These are phyloP conservation scores for Nephotettix cincticeps DNA, from an alignment of 1,140 invertebrate genomes.

Conservation along the genomic window DNA sequence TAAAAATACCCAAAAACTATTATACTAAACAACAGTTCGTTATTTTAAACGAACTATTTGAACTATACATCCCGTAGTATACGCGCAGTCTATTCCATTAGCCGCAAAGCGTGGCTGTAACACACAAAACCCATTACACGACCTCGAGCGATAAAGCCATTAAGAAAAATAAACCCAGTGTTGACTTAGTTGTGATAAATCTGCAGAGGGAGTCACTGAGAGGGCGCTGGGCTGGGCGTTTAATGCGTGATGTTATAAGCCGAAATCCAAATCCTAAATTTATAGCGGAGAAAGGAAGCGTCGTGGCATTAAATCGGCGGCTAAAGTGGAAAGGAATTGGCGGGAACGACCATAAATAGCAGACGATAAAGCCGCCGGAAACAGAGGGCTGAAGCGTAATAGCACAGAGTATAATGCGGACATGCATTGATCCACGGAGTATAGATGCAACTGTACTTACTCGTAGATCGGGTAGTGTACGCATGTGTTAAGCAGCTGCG, in stretches of 20 bases:
- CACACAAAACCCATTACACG: too few species aligned
- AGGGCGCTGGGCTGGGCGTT: neutral
- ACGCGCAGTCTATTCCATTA: too few species aligned
- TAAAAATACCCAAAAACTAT: too few species aligned
- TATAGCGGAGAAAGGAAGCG: conserved; percentile 7
- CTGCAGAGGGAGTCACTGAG: too few species aligned
- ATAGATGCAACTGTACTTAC: too few species aligned
- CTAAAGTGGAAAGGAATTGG: conserved; percentile 9
- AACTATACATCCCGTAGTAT: too few species aligned
- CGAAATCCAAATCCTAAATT: conserved; percentile 5
- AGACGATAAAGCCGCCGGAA: neutral
- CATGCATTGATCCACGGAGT: neutral
- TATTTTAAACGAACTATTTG: too few species aligned
- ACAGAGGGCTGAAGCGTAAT: neutral
- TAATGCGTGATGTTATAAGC: conserved; percentile 7
- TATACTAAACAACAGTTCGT: too few species aligned
- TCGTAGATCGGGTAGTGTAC: too few species aligned
- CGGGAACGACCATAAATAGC: conserved; percentile 8
- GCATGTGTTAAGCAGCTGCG: too few species aligned
- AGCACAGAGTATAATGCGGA: neutral
- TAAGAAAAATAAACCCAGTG: neutral
- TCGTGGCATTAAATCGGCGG: conserved; percentile 11
- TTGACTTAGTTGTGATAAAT: neutral
- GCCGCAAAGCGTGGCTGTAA: too few species aligned
- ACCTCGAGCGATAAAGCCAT: neutral